Base-by-base conservation (phyloP, 2,888 invertebrate genomes). In the Agapetus fuscipes region DNA sequence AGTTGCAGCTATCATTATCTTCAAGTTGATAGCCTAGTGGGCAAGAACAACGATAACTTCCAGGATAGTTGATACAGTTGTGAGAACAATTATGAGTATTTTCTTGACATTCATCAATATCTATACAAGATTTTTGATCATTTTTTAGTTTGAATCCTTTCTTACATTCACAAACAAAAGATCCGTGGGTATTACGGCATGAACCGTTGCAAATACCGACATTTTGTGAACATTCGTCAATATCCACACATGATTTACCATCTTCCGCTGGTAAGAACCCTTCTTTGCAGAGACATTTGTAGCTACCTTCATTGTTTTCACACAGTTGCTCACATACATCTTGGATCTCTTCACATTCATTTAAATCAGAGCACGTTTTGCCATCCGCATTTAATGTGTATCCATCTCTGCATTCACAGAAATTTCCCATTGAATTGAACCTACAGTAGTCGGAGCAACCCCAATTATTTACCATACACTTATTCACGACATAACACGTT, bases 71-170 rank as follows among this genome's bases (percentile, higher is more conserved):
- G 3, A 36, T 35, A 37, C 51, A 38, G 14, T 26, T 6, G 15
- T 38, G 38, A 10, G 25, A 35, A 49, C 65, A 60, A 9, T 60
- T 62, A 2, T 59, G 62, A 45, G 62, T 61, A 24, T 58, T 33
- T 7, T 52, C 48, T 9, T 58, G 50, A 46, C 77, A 77, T 54
- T 77, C 77, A 51, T 78, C 61, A 9, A 74, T 55, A 52, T 74
- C 72, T 11, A 55, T 49, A 45, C 72, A 72, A 3, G 61, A 56
- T 4, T 66, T 60, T 11, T 62, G 62, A 30, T 66, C 65, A n/a
- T 56, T 54, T 3, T 60, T 62, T 6, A 72, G 57, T 3, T 54
- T 50, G 51, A 64, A 77, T 0, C 79, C 80, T 3, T 58, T 52
- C 10, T 71, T 71, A 51, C 83, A 28, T 6, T 13, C 13, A 9